Base-by-base conservation (phyloP, 2,113 vertebrate species). In the Brienomyrus longianalis region DNA sequence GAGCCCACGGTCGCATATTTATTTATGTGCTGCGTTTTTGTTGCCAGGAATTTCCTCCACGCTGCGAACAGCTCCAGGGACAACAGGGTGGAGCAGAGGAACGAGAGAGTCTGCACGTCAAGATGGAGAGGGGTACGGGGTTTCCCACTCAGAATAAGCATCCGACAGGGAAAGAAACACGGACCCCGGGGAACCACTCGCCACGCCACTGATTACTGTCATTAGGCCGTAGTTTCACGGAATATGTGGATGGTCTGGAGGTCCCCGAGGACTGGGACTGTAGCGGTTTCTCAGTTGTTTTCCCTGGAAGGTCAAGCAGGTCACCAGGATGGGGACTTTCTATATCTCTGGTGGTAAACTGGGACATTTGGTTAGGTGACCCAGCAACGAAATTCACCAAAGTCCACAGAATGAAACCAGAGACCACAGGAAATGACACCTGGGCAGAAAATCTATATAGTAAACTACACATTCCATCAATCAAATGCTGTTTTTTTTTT, bases 1-100 rank as follows among this genome's bases (percentile, higher is more conserved):
- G 5, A 88, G 90, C 86, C 50, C 1, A 80, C 59, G 8, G 21
- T n/a, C 31, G 11, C 59, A 51, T 90, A 83, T 87, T 91, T 90
- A 59, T 91, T 77, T 88, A 43, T 52, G n/a, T 62, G 88, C 51
- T 17, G 23, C 74, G 70, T 86, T 88, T 87, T 86, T 27, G 89
- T 89, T 89, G 90, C 35, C 56, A 86, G 59, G 56, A 91, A 90
- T 88, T 52, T 89, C 59, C 66, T 43, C 47, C 59, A 59, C 51
- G 86, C 43, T 50, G 54, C 85, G 23, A 66, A 62, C 77, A 89
- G 47, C 88, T 89, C 77, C 85, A 54, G 88, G 51, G 74, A 89
- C 23, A 89, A 48, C 23, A 87, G 9, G 74, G 77, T 13, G 23
- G 51, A 66, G 48, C n/a, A 39, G 51, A 88, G 1, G 48, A 88